A percentile compares a stretch with the other conserved stretches of the same genome.
phyloP scores from a whole-genome alignment of 2,113 vertebrate genomes.

The Uropsilus gracilis region DNA sequence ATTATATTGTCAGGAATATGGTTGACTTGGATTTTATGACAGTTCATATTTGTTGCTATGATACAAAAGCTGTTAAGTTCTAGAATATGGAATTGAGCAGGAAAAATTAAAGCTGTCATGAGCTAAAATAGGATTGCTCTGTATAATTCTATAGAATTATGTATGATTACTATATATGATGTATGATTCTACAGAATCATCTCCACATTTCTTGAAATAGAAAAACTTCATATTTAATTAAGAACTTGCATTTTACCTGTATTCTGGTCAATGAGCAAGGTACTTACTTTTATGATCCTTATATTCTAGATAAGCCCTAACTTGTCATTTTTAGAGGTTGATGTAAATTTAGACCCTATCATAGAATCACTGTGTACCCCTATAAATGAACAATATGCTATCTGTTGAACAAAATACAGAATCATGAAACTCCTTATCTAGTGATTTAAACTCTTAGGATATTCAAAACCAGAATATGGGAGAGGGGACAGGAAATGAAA shows the following conservation, averaged over 20 bases:
- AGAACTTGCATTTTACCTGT: conserved; percentile 34
- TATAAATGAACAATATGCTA: conserved; percentile 47
- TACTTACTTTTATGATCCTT: not conserved
- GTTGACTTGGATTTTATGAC: conserved; percentile 30
- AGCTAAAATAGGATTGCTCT: not conserved
- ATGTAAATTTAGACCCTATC: not conserved
- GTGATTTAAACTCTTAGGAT: conserved; percentile 31
- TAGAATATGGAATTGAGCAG: not conserved
- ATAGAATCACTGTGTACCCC: not conserved
- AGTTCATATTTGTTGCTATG: conserved; percentile 24
- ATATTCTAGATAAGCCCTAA: not conserved
- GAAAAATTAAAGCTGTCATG: not conserved
- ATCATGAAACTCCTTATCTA: conserved; percentile 4
- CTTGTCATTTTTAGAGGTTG: conserved; percentile 30
- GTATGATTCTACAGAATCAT: not conserved
- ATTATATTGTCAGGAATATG: conserved; percentile 30
- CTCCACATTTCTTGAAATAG: conserved; percentile 6
- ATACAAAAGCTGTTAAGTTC: conserved; percentile 28
- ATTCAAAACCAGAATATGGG: not conserved
- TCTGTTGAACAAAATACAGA: not conserved
- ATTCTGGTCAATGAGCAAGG: conserved; percentile 3
- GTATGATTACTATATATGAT: no score
- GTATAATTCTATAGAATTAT: not conserved
- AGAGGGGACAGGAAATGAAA: not conserved
- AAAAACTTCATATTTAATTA: conserved; percentile 14